Conservation (phyloP, 2,888 invertebrate species). For the Cerceris rybyensis region DNA sequence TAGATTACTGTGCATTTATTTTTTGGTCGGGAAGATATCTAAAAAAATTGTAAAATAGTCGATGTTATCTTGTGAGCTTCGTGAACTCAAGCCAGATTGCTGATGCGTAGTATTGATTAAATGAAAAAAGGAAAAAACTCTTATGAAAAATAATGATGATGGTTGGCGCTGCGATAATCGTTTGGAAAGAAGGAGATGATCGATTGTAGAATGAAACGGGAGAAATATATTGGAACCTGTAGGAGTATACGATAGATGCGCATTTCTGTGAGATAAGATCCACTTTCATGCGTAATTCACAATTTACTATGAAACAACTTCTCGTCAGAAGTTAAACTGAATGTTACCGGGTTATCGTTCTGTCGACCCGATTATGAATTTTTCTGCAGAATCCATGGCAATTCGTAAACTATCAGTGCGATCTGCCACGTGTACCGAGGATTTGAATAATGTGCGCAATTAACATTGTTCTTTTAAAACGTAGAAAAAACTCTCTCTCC, state of each 20-base stretch:
- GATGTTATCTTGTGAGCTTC: too few relatives aligned
- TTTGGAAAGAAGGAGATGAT: background rate
- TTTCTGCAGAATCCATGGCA: constrained; percentile 20
- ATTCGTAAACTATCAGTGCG: constrained; percentile 4
- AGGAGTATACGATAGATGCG: background rate
- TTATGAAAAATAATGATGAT: background rate
- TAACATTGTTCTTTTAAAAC: background rate
- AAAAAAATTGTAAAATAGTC: too few relatives aligned
- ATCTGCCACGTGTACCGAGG: background rate
- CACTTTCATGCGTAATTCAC: constrained; percentile 23
- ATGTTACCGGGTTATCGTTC: constrained; percentile 48
- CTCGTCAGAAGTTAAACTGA: constrained; percentile 21
- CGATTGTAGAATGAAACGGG: background rate
- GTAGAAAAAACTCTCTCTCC: too few relatives aligned
- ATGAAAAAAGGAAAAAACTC: too few relatives aligned
- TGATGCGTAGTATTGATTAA: too few relatives aligned
- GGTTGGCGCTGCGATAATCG: background rate
- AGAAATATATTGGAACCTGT: constrained; percentile 6
- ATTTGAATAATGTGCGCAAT: background rate
- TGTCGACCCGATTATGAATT: constrained; percentile 24
- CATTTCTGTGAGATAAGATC: constrained; percentile 22
- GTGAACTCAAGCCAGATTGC: too few relatives aligned
- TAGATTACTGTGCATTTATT: too few relatives aligned
- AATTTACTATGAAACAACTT: constrained; percentile 17
- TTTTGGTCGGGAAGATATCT: too few relatives aligned